Conservation (phyloP, 2,888 invertebrate genomes). For the Calliphora vomitoria region DNA sequence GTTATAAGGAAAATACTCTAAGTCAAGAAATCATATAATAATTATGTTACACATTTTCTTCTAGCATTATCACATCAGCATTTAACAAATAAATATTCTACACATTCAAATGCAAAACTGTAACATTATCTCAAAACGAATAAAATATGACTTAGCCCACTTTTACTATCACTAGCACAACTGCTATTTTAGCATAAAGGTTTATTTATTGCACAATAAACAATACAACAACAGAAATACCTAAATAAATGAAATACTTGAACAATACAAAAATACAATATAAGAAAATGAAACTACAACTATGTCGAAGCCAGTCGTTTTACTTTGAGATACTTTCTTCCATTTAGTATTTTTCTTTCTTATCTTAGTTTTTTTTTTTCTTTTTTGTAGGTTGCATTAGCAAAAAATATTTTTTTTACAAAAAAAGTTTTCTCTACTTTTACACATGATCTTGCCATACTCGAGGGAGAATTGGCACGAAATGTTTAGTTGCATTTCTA, state of each 20-base stretch:
- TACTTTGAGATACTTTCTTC: constrained; percentile 3
- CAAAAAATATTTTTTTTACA: constrained; percentile 19
- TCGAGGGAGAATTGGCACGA: constrained; percentile 7
- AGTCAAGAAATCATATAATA: no score
- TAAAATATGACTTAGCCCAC: no score
- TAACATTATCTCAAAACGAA: no score
- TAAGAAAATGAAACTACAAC: background rate
- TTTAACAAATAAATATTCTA: no score
- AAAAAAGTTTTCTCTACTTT: background rate
- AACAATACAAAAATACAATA: background rate
- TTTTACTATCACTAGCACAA: background rate
- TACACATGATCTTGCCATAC: background rate
- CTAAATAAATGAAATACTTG: background rate
- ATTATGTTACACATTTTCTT: no score
- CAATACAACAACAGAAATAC: background rate
- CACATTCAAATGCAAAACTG: no score
- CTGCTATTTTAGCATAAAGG: background rate
- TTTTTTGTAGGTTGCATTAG: constrained; percentile 25
- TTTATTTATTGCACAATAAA: background rate
- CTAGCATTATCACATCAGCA: no score
- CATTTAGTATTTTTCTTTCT: background rate
- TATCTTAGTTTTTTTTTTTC: constrained; percentile 34
- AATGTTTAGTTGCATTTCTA: constrained; percentile 2
- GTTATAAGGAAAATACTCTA: no score
- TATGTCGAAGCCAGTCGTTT: background rate